These are phyloP conservation scores for Sisor rabdophorus DNA, from an alignment of 2,113 vertebrate species.

Conservation along the genomic window DNA sequence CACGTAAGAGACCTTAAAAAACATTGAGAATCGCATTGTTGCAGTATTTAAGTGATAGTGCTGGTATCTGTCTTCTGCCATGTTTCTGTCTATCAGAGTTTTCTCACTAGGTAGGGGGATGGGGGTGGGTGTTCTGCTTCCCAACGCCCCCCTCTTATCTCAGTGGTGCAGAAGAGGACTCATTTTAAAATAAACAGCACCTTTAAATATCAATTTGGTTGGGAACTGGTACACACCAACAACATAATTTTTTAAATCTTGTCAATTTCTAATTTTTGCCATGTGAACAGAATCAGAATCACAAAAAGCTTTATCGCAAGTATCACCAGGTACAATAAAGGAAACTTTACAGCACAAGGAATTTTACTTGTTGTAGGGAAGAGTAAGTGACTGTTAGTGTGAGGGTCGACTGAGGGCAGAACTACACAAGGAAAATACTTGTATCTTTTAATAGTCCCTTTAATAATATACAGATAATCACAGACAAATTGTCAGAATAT, in stretches of 20 bases:
- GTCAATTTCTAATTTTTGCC: no score
- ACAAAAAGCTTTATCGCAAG: no score
- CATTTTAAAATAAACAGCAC: conserved; percentile 15
- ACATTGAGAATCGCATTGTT: neutral
- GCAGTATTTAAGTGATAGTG: neutral
- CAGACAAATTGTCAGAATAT: no score
- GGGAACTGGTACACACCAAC: neutral
- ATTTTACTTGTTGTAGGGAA: no score
- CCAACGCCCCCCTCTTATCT: neutral
- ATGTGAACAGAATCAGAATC: no score
- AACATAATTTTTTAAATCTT: neutral
- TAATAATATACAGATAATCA: no score
- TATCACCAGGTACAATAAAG: no score
- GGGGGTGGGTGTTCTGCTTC: neutral
- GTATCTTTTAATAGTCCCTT: no score
- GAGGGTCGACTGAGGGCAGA: no score
- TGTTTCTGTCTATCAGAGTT: conserved; percentile 11
- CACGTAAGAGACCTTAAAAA: neutral
- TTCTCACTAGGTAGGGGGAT: neutral
- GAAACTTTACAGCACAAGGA: no score
- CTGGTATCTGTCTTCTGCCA: conserved; percentile 12
- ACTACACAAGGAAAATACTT: no score
- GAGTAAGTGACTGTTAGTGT: no score
- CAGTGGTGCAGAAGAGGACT: neutral
- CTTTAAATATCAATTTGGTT: conserved; percentile 1